Evolutionary conservation across 2,888 invertebrate species (phyloP).

Genomic region (Dryocosmus kuriphilus): DNA sequence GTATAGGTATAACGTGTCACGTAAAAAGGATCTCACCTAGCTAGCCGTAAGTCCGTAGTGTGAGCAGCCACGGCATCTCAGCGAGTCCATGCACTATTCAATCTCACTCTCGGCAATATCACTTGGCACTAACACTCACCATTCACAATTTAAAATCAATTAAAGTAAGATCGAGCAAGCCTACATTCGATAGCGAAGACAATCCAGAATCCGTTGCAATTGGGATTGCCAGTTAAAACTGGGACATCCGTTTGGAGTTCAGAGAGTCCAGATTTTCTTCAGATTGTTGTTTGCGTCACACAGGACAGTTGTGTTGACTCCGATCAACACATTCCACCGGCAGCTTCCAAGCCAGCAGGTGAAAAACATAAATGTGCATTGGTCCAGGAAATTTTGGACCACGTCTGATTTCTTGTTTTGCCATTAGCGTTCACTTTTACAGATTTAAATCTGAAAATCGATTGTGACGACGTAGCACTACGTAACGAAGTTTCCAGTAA

Average conservation of each 20-base stretch:
- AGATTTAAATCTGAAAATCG: conserved; percentile 50
- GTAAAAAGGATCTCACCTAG: conserved; percentile 67
- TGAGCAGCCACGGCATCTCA: conserved; percentile 74
- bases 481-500: conserved; percentile 43
- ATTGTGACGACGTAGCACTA: conserved; percentile 56
- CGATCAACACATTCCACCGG: conserved; percentile 23
- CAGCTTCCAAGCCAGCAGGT: conserved; percentile 21
- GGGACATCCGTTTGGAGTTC: conserved; percentile 28
- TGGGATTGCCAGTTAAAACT: too few relatives aligned
- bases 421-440: conserved; percentile 31
- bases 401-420: conserved; percentile 1
- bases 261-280: conserved; percentile 5
- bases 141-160: conserved; percentile 60
- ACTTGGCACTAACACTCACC: conserved; percentile 64
- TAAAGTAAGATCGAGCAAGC: conserved; percentile 27
- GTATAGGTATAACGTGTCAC: conserved; percentile 28
- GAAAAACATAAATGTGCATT: conserved; percentile 22
- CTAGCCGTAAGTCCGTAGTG: conserved; percentile 74
- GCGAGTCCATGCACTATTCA: conserved; percentile 70
- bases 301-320: conserved; percentile 18
- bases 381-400: neutral
- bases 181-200: neutral
- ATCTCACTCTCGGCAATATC: conserved; percentile 61
- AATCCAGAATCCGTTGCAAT: conserved; percentile 15
- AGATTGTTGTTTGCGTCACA: conserved; percentile 11